Percentiles rank a stretch among this genome's conserved stretches.
These are phyloP conservation scores for Poecile montanus DNA, from an alignment of 2,797 vertebrate genomes.

Conservation along the genomic window DNA sequence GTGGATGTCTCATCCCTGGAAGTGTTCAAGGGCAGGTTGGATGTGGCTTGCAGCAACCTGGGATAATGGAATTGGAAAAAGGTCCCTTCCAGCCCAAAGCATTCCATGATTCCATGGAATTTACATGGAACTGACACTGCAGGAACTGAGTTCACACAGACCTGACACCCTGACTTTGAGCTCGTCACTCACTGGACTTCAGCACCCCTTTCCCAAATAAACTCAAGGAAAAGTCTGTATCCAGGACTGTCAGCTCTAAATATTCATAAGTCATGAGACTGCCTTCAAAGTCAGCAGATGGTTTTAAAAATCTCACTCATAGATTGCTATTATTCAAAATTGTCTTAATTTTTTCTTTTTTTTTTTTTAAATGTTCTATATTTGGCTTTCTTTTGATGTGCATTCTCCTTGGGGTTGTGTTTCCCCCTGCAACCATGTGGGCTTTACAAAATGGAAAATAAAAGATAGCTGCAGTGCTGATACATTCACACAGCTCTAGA, in stretches of 20 bases:
- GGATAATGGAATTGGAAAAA: neutral
- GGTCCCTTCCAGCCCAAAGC: neutral
- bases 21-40: neutral
- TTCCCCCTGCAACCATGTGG: slow-evolving; percentile 14
- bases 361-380: neutral
- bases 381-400: slow-evolving; percentile 52
- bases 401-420: neutral
- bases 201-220: neutral
- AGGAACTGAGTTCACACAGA: fast-evolving
- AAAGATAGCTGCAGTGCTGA: neutral
- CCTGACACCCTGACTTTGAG: neutral
- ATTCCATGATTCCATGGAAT: neutral
- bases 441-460: neutral
- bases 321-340: slow-evolving; percentile 24
- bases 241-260: slow-evolving; percentile 27
- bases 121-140: no score
- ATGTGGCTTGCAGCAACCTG: neutral
- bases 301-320: neutral
- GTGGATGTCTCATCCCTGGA: neutral
- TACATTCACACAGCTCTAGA: neutral
- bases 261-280: slow-evolving; percentile 9
- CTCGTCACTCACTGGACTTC: neutral
- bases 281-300: neutral
- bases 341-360: neutral
- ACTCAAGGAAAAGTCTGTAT: neutral